Evolutionary conservation across 2,797 vertebrate genomes (phyloP).

Genomic region (Acanthis flammea): DNA sequence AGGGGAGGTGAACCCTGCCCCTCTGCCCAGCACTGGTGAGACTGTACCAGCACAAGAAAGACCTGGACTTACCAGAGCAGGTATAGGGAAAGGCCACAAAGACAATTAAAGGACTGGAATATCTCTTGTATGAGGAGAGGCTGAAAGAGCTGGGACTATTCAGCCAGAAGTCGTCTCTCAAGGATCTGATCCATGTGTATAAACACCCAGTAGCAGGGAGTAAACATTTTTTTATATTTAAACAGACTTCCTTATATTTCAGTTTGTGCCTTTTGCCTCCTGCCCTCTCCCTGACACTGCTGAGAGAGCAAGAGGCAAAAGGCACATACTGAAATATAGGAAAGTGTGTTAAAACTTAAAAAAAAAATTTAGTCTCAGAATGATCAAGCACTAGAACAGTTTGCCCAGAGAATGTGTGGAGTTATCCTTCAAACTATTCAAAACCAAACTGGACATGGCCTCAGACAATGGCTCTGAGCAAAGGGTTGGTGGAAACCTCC

Average conservation of each 20-base stretch:
- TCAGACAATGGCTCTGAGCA: neutral
- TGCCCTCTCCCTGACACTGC: neutral
- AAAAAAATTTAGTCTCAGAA: neutral
- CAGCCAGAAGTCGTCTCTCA: neutral
- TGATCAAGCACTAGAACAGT: neutral
- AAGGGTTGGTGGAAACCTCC: neutral
- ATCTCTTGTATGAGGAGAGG: neutral
- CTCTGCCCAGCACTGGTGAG: neutral
- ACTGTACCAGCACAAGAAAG: neutral
- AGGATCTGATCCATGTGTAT: neutral
- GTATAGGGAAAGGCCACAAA: neutral
- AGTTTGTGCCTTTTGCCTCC: neutral
- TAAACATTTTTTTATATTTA: neutral
- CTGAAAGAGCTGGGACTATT: neutral
- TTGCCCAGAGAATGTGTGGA: neutral
- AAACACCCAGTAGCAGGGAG: neutral
- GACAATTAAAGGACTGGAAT: neutral
- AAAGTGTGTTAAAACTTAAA: neutral
- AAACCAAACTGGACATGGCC: neutral
- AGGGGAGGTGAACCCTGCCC: neutral
- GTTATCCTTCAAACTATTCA: neutral
- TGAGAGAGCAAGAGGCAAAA: neutral
- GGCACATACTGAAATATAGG: neutral
- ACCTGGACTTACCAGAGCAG: neutral
- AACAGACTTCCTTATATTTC: neutral